Percentiles rank a stretch among this genome's conserved stretches.
These are phyloP conservation scores for Brachypterus glaber DNA, from an alignment of 2,888 invertebrate genomes.

Conservation along the genomic window DNA sequence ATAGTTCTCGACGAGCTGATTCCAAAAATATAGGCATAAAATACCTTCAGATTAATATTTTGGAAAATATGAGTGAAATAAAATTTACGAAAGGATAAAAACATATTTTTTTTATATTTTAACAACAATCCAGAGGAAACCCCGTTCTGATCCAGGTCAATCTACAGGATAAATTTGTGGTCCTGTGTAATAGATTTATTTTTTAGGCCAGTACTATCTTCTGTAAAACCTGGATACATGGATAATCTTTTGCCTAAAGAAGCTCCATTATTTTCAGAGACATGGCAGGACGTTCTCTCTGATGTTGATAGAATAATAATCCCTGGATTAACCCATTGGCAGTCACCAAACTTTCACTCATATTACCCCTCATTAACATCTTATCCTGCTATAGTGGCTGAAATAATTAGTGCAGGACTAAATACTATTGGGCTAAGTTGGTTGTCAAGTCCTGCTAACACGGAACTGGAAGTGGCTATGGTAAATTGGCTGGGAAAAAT, in stretches of 20 bases:
- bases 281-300: slow-evolving; percentile 67
- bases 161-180: no score
- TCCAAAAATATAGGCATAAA: no score
- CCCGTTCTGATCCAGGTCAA: no score
- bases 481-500: slow-evolving; percentile 92
- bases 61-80: no score
- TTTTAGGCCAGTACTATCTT: slow-evolving; percentile 63
- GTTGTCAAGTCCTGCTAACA: slow-evolving; percentile 57
- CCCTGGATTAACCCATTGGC: slow-evolving; percentile 57
- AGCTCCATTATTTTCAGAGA: slow-evolving; percentile 70
- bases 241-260: slow-evolving; percentile 61
- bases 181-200: slow-evolving; percentile 1
- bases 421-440: no score
- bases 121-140: no score
- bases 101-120: no score
- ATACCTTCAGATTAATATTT: no score
- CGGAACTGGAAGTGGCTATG: slow-evolving; percentile 83
- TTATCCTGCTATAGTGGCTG: slow-evolving; percentile 11
- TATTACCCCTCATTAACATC: slow-evolving; percentile 11
- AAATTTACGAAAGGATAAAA: no score
- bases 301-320: slow-evolving; percentile 75
- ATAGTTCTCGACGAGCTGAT: no score
- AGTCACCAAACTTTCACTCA: slow-evolving; percentile 11
- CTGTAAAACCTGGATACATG: slow-evolving; percentile 79
- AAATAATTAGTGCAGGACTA: slow-evolving; percentile 11